Evolutionary conservation across 2,113 vertebrate species (phyloP).

Genomic region (Equus przewalskii): DNA sequence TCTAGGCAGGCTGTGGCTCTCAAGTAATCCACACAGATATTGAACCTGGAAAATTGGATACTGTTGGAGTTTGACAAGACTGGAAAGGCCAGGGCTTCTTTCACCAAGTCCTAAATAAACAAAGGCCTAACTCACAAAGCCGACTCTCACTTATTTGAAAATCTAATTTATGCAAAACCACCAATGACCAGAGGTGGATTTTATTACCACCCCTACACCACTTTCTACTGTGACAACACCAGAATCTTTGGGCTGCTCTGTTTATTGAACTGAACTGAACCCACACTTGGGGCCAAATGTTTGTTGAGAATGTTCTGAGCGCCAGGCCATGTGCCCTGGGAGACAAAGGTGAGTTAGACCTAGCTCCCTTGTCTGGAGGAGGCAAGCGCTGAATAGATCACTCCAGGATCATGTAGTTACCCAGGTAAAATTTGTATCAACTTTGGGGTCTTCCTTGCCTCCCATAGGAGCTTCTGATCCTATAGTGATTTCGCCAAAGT

Average conservation of each 20-base stretch:
- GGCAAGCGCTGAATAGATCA: neutral
- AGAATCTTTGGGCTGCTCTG: conserved; percentile 15
- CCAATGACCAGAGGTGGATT: conserved; percentile 76
- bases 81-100: conserved; percentile 79
- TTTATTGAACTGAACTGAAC: conserved; percentile 58
- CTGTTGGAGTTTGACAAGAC: conserved; percentile 48
- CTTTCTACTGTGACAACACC: conserved; percentile 68
- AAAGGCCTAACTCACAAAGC: conserved; percentile 76
- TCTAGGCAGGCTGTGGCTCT: neutral
- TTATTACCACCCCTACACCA: conserved; percentile 70
- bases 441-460: neutral
- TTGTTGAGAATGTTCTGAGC: neutral
- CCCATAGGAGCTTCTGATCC: neutral
- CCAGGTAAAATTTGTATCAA: neutral
- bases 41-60: conserved; percentile 56
- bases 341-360: neutral
- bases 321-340: neutral
- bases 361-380: neutral
- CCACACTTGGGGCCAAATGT: neutral
- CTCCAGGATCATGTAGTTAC: neutral
- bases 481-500: neutral
- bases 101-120: conserved; percentile 82
- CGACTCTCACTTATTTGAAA: conserved; percentile 81
- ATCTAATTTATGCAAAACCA: conserved; percentile 83
- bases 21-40: conserved; percentile 35